Evolutionary conservation across 2,113 vertebrate genomes (phyloP), one percentile per base, ranked within the genome.

Genomic region (Chlamydotis undulata): DNA sequence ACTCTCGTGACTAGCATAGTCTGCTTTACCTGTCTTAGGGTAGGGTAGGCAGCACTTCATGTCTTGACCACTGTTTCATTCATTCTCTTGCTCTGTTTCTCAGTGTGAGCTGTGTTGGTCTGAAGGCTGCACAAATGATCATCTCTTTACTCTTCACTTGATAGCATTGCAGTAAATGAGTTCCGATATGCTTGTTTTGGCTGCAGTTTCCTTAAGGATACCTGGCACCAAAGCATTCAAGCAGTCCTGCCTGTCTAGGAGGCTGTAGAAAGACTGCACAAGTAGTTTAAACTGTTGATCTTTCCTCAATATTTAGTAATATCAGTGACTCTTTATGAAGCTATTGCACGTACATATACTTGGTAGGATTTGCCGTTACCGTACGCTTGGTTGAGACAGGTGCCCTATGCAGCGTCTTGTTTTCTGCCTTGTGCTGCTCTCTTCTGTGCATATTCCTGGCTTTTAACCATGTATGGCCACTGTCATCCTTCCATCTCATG

Each of bases 271-370:
- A 73, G 67, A 53, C 33, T 71, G 45, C 63, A 76, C 33, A 26
- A 69, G 53, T 56, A 37, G 16, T 41, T 88, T 52, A 52, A 83
- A 64, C 55, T 4, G 0, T 56, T 93, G 82, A 65, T 63, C 28
- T 83, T 90, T 65, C 29, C 49, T 90, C 4, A 5, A 11, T 60
- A 45, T 35, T 87, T 74, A 35, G 39, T 85, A 60, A 1, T 64
- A 39, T 64, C 61, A 50, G 19, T 45, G 69, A 60, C 52, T 29
- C 70, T 93, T 81, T 63, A 69, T 63, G 52, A 74, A 75, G 31
- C 23, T 78, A 9, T 26, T 71, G 43, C 12, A n/a, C 6, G 9
- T 63, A 12, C 0, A 0, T n/a, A 10, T 31, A 33, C 25, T 59
- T 33, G 56, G 14, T 52, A 43, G 53, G 53, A 56, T 82, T 91